These are phyloP conservation scores for Fragum whitleyi DNA, from an alignment of 2,888 invertebrate genomes.

Conservation along the genomic window DNA sequence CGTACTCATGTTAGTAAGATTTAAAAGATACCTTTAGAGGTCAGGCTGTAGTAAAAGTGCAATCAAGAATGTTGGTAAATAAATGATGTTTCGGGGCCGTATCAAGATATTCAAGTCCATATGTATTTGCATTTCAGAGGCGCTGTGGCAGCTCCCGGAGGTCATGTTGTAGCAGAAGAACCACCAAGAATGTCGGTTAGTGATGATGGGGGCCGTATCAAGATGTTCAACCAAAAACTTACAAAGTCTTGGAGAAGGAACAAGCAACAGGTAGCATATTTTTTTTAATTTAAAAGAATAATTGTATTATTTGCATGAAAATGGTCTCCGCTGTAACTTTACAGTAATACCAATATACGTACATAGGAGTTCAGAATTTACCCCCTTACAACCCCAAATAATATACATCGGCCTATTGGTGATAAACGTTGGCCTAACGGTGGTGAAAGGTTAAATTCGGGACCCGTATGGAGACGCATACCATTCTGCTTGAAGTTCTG, in stretches of 20 bases:
- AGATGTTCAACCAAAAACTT: constrained; percentile 83
- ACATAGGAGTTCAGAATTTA: no score
- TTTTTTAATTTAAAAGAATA: neutral
- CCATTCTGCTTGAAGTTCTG: no score
- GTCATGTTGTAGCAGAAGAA: constrained; percentile 41
- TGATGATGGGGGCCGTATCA: constrained; percentile 77
- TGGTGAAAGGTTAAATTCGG: no score
- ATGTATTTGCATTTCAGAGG: constrained; percentile 50
- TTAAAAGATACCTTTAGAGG: no score
- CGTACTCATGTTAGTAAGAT: no score
- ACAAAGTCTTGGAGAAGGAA: constrained; percentile 81
- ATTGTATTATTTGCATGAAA: neutral
- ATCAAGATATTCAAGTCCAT: constrained; percentile 80
- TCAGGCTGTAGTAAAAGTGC: no score
- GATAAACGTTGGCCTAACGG: no score
- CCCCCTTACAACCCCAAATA: no score
- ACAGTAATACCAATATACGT: neutral
- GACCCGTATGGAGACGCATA: no score
- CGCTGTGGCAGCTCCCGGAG: constrained; percentile 58
- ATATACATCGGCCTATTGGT: no score
- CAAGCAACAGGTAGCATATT: constrained; percentile 59
- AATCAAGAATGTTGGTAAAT: constrained; percentile 60
- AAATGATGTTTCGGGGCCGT: constrained; percentile 74
- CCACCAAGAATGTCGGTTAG: constrained; percentile 60
- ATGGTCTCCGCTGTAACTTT: neutral